Evolutionary conservation across 2,797 vertebrate species (phyloP), one percentile per base, ranked within the genome.

Genomic region (Enteromius anoplus): DNA sequence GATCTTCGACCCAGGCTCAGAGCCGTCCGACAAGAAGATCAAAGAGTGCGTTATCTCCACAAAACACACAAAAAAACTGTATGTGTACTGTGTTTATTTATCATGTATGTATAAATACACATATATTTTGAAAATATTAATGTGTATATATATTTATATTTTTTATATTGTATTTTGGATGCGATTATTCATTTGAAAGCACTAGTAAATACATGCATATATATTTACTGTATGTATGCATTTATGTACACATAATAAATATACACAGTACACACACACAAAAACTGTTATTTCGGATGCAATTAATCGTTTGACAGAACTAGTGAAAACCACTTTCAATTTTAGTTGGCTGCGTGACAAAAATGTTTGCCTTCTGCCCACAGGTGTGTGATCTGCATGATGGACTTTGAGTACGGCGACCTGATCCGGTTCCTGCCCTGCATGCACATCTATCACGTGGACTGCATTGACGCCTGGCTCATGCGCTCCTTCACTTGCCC

Each of bases 361-460:
- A 62, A 40, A 40, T 17, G 9, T 78, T 34, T 45, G 9, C 4
- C 23, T 0, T 40, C 34, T 77, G 37, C 34, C 71, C 23, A 9
- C 86, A 96, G 96, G 92, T 97, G 96, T 91, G 96, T 96, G 87
- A 97, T 97, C 93, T 97, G 96, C 92, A 97, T 97, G 96, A 91
- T 96, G 94, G 96, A 96, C 89, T 96, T 97, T 84, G 95, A 95
- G 82, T 95, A 93, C 0, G 93, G 95, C 0, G 95, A 96, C 66
- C 93, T 94, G 15, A 92, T 97, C 29, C 94, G 95, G 88, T 97
- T 96, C 90, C 87, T 97, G 89, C 96, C 96, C 83, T 97, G 96
- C 84, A 93, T 97, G 86, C 96, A 97, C 92, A 93, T 94, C 90
- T 97, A 96, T 90, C 96, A 97, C 2, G 88, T 94, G 87, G 95